Base-by-base conservation (phyloP, 2,797 vertebrate species). In the Sebastes minor region DNA sequence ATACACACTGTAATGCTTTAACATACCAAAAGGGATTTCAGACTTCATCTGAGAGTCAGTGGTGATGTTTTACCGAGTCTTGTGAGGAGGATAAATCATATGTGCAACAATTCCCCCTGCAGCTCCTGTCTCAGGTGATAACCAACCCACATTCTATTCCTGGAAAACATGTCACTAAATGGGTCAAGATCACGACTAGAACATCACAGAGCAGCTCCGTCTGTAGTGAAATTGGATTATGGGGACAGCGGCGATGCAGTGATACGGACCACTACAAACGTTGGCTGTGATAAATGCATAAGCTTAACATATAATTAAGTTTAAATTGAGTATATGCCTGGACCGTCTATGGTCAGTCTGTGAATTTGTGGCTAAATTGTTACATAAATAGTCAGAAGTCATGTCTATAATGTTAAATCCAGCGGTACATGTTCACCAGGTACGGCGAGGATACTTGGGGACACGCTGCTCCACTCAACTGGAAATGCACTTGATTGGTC, bases 111-210 rank as follows among this genome's bases (percentile, higher is more conserved):
- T 64, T 67, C 22, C 28, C 72, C 64, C 66, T 35, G 38, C 57
- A 56, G 57, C 33, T 75, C 27, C 70, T 16, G 82, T 92, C 91
- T 79, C 66, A 82, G 89, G 89, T 87, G 83, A 76, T 38, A 71
- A 70, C 75, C 77, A 88, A 90, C 89, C 92, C 85, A 92, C 42
- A 85, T 95, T 88, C 95, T 95, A 95, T 94, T 95, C 78, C 76
- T 85, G 94, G 91, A 91, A 93, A 92, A 88, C 84, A 68, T 92
- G 91, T 91, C 92, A 92, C 65, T 89, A 95, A 94, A 91, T 95
- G 87, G 95, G 95, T 94, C 93, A 90, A 89, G 85, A 93, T 89
- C 83, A 80, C 60, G 83, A 67, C 59, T 74, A 82, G 81, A 85
- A 73, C 82, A 32, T 73, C 71, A 30, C 38, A 60, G 72, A 84